Conservation (phyloP, 64 coral and sea anemone species). For the Acropora tenuis region DNA sequence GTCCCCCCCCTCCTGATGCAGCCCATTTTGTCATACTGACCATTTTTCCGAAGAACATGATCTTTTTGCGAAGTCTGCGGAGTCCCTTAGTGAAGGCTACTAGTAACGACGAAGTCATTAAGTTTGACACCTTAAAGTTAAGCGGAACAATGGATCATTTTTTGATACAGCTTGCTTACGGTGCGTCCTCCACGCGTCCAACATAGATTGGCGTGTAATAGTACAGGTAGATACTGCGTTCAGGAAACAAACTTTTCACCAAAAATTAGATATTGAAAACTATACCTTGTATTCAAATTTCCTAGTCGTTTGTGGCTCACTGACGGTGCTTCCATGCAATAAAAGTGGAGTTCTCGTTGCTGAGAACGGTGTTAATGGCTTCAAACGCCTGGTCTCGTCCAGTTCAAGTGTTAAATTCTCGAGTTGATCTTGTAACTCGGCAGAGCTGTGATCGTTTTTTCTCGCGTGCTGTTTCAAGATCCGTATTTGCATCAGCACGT, state of each 20-base stretch:
- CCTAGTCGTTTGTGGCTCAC: constrained; percentile 6
- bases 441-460: constrained; percentile 60
- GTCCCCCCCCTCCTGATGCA: no score
- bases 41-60: no score
- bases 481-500: constrained; percentile 74
- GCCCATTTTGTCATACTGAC: no score
- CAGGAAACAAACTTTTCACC: neutral
- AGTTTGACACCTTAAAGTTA: no score
- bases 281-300: constrained; percentile 61
- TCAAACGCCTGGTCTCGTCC: constrained; percentile 71
- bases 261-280: neutral
- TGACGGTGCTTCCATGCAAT: neutral
- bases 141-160: no score
- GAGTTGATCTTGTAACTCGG: constrained; percentile 82
- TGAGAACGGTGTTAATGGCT: constrained; percentile 66
- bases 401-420: constrained; percentile 70
- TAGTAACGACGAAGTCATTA: no score
- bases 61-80: no score
- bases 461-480: constrained; percentile 56
- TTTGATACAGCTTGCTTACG: no score
- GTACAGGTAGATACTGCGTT: neutral
- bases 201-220: no score
- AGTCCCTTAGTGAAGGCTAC: no score
- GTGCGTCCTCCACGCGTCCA: no score
- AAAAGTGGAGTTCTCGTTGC: neutral